Conservation (phyloP, 2,888 invertebrate species). For the Stenoptilia bipunctidactyla region DNA sequence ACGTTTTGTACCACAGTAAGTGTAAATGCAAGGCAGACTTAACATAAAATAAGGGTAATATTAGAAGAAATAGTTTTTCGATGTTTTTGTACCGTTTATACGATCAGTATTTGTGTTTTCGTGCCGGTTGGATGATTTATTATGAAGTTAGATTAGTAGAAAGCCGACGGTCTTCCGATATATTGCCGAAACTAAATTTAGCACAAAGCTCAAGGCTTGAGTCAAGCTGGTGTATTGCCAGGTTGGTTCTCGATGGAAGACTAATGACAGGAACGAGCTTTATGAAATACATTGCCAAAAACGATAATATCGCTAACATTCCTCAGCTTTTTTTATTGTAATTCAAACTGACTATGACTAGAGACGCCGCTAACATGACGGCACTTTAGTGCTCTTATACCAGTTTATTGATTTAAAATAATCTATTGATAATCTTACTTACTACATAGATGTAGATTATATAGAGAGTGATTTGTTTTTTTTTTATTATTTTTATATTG, state of each 20-base stretch:
- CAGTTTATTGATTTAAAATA: too few relatives aligned
- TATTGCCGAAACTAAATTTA: background rate
- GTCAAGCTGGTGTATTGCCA: background rate
- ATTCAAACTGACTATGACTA: slow-evolving; percentile 8
- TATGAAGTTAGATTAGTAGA: too few relatives aligned
- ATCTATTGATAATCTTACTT: background rate
- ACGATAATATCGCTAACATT: slow-evolving; percentile 40
- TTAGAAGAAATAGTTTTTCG: too few relatives aligned
- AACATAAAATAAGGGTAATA: slow-evolving; percentile 13
- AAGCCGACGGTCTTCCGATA: too few relatives aligned
- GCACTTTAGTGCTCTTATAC: too few relatives aligned
- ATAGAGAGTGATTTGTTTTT: slow-evolving; percentile 36
- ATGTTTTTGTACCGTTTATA: too few relatives aligned
- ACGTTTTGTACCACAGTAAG: slow-evolving; percentile 61
- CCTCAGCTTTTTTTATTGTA: slow-evolving; percentile 34
- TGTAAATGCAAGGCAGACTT: slow-evolving; percentile 42
- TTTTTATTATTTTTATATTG: slow-evolving; percentile 69
- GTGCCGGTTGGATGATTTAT: too few relatives aligned
- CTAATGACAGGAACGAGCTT: slow-evolving; percentile 18
- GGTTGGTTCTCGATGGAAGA: background rate
- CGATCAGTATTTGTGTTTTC: too few relatives aligned
- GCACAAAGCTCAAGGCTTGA: background rate
- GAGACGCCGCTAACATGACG: slow-evolving; percentile 11
- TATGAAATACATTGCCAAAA: slow-evolving; percentile 45
- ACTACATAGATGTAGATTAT: background rate